Percentiles rank a stretch among this genome's conserved stretches.
Conservation (phyloP, 2,797 vertebrate species). For the Peromyscus attwateri region DNA sequence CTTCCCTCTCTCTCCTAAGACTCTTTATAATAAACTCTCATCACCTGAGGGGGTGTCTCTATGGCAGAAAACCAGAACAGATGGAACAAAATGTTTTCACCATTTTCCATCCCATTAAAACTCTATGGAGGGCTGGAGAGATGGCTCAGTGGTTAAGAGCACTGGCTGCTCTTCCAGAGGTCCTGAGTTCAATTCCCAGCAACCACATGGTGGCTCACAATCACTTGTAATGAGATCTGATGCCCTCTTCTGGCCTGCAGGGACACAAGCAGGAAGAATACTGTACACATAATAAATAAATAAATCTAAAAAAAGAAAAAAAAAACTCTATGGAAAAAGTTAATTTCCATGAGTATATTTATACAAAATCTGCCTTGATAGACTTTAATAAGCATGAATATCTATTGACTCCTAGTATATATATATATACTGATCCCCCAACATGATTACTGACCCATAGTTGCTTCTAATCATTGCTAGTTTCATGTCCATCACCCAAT, state of each 20-base stretch:
- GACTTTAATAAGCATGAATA: conserved; percentile 37
- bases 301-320: too few species aligned
- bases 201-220: too few species aligned
- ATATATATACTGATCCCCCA: neutral
- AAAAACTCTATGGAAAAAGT: conserved; percentile 25
- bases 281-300: too few species aligned
- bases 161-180: too few species aligned
- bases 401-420: neutral
- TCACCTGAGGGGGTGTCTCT: neutral
- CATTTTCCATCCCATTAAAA: conserved; percentile 18
- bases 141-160: too few species aligned
- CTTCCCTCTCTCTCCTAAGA: neutral
- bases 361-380: conserved; percentile 14
- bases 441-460: neutral
- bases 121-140: too few species aligned
- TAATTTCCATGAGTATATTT: neutral
- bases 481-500: neutral
- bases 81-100: neutral
- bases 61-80: neutral
- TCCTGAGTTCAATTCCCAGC: too few species aligned
- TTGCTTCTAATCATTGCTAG: neutral
- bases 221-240: too few species aligned
- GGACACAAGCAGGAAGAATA: too few species aligned
- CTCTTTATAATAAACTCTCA: neutral
- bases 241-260: too few species aligned